Evolutionary conservation across 53 echinoderm and acorn worm genomes (phyloP), one percentile per base, ranked within the genome.

Genomic region (Stichopus horrens): DNA sequence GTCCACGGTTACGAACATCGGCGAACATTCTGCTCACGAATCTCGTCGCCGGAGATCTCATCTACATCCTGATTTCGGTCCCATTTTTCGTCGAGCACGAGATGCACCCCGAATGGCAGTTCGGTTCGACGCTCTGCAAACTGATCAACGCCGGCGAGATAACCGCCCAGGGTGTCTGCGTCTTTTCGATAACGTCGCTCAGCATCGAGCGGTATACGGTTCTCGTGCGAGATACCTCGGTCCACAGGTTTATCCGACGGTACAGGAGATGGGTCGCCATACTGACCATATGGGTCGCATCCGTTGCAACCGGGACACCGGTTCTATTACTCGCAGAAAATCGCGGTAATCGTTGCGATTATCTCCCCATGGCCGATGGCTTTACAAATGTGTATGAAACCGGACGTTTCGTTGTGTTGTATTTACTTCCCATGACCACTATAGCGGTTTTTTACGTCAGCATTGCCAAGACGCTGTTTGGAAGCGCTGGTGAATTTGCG

Each of bases 11-110:
- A 58, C 90, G 96, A 52, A 96, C 95, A 19, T 88, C 96, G 5
- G 92, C 96, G 9, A 96, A 95, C 63, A 92, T 96, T 51, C 88
- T 96, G 21, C 92, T 96, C 68, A 96, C 93, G 8, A 96, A 95
- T 78, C 90, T 96, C 6, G 93, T 93, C 7, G 83, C 88, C 0
- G 96, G 96, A 5, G 96, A 96, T 56, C 76, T 96, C 57, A 79
- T 96, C 37, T 95, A 95, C 58, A 92, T 96, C 63, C 5, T 91
- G 71, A 88, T 92, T 51, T 87, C 91, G 2, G 93, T 92, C 4
- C 86, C 96, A 2, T 86, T 92, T 59, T 92, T 90, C 79, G 88
- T 93, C 21, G 90, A 89, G 54, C 90, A 93, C 54, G 90, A 92
- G 37, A 55, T 95, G 5, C 63, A 57, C 4, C 96, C 93, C 4